These are phyloP conservation scores for Pentalonia nigronervosa DNA, from an alignment of 1,140 invertebrate species.

Conservation along the genomic window DNA sequence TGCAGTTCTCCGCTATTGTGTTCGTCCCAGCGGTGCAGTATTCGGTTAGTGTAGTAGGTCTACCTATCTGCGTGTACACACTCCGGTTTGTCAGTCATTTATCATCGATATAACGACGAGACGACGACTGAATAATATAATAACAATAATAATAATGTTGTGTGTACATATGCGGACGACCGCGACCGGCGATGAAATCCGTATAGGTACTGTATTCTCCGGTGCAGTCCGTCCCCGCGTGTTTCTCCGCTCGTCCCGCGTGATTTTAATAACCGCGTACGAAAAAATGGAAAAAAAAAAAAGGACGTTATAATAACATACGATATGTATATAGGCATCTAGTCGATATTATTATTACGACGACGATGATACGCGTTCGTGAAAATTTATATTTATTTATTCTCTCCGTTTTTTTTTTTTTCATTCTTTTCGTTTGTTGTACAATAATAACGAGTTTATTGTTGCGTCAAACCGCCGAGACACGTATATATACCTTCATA, in stretches of 20 bases:
- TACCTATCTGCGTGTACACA: not conserved
- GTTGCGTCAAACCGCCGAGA: slow-evolving; percentile 49
- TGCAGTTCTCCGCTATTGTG: slow-evolving; percentile 36
- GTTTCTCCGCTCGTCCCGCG: not conserved
- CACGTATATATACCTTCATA: not conserved
- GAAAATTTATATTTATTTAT: slow-evolving; percentile 21
- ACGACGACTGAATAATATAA: not conserved
- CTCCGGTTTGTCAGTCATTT: slow-evolving; percentile 44
- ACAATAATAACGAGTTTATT: slow-evolving; percentile 49
- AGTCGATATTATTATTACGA: not conserved
- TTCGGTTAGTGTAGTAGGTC: not conserved
- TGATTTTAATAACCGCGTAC: slow-evolving; percentile 31
- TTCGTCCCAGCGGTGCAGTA: not conserved
- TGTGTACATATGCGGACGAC: not conserved
- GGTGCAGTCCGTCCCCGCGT: not conserved
- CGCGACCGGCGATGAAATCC: slow-evolving; percentile 31
- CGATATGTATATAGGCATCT: not conserved
- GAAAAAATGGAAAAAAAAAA: not conserved
- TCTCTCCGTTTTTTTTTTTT: not conserved
- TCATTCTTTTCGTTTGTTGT: slow-evolving; percentile 18
- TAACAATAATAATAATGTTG: slow-evolving; percentile 5
- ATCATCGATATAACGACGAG: slow-evolving; percentile 27
- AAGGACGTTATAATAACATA: not conserved
- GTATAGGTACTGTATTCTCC: no score
- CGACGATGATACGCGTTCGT: not conserved